Base-by-base conservation (phyloP, 2,888 invertebrate species). In the Napeogenes inachia region DNA sequence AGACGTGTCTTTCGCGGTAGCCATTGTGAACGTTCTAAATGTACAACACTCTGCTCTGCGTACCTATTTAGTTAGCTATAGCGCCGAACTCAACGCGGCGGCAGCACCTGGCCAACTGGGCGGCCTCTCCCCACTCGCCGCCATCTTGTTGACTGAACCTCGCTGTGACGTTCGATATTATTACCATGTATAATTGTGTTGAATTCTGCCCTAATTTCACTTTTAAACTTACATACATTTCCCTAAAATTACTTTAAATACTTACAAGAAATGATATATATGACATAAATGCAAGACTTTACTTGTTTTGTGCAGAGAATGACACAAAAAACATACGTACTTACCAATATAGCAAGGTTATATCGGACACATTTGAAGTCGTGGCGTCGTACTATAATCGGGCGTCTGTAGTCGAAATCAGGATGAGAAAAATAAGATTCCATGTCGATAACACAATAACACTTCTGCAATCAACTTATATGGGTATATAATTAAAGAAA, bases 1-100 rank as follows among this genome's bases (percentile, higher is more conserved):
- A 90, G 96, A 95, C 91, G 96, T 96, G 92, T 96, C 96, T 93
- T 94, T 95, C 92, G 94, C 93, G 93, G 94, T 94, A 92, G 94
- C 94, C 94, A 95, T 94, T 93, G 93, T 93, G 92, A 92, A 88
- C 89, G 90, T 89, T 91, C 88, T 90, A 89, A 89, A 89, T 89
- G 88, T 89, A 89, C 89, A 89, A 89, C 89, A 88, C 89, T 89
- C 59, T 63, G 69, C 64, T 64, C 74, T 75, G 73, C 75, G 75
- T 75, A 87, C 85, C 89, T 87, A 85, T 85, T 86, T 89, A 91
- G 91, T 91, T 91, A 87, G 84, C 87, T 89, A 88, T 88, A 87
- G 85, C 87, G 88, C 91, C 91, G 91, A 90, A 88, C 89, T 91
- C 89, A 84, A 89, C 91, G 91, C 90, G 89, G 90, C 91, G 90